Conservation (phyloP, 2,797 vertebrate genomes). For the Potorous gilbertii region DNA sequence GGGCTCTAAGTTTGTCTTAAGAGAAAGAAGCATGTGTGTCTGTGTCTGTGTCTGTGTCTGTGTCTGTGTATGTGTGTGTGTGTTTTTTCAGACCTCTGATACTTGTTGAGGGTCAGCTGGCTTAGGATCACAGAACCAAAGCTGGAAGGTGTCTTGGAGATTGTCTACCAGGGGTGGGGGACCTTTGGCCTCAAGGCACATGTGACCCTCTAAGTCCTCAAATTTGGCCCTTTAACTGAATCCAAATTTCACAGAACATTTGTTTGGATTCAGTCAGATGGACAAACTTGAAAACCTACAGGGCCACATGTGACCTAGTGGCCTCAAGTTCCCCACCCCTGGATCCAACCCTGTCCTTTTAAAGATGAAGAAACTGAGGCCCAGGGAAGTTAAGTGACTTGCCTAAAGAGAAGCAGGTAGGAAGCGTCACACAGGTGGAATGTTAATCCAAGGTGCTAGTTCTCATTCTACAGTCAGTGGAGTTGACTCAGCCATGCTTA, state of each 20-base stretch:
- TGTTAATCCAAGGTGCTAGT: background rate
- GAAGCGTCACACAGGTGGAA: background rate
- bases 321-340: too few species aligned
- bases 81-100: background rate
- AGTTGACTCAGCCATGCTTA: background rate
- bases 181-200: too few species aligned
- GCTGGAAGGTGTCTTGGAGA: background rate
- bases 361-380: background rate
- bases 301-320: too few species aligned
- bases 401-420: background rate
- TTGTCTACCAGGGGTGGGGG: too few species aligned
- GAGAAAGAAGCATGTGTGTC: background rate
- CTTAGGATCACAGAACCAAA: background rate
- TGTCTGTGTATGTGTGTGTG: background rate
- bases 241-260: too few species aligned
- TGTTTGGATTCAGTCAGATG: too few species aligned
- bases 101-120: background rate
- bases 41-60: background rate
- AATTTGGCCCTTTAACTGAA: too few species aligned
- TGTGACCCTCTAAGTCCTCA: too few species aligned
- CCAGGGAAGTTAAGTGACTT: background rate
- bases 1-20: background rate
- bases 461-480: background rate
- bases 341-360: background rate
- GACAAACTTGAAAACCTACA: too few species aligned